Conservation (phyloP, 64 coral and sea anemone genomes). For the Pocillopora verrucosa region DNA sequence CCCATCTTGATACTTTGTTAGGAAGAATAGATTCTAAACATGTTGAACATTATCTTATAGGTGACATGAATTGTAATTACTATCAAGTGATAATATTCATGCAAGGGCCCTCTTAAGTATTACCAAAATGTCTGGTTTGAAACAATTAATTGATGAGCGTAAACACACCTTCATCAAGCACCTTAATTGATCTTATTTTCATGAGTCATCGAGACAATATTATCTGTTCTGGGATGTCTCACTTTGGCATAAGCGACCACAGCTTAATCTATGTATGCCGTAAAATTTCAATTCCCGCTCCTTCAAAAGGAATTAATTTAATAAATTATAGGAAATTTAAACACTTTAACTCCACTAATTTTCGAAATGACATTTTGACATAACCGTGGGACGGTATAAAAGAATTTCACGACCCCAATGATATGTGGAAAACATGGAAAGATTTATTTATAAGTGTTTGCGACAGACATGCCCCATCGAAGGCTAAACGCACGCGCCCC, state of each 20-base stretch:
- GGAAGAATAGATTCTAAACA: background rate
- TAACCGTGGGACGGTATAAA: background rate
- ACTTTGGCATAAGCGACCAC: constrained; percentile 26
- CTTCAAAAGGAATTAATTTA: constrained; percentile 23
- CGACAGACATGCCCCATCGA: too few species aligned
- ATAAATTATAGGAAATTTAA: background rate
- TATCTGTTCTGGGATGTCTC: background rate
- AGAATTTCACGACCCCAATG: constrained; percentile 19
- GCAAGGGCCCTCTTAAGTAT: background rate
- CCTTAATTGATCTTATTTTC: constrained; percentile 47
- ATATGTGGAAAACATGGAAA: constrained; percentile 38
- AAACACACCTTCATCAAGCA: constrained; percentile 11
- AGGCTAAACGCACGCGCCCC: too few species aligned
- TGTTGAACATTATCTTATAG: background rate
- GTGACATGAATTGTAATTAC: background rate
- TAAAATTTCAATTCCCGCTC: constrained; percentile 18
- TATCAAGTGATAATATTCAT: too few species aligned
- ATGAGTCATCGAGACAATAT: constrained; percentile 35
- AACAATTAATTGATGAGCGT: constrained; percentile 40
- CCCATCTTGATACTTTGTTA: background rate
- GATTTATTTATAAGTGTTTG: constrained; percentile 1
- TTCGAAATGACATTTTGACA: background rate
- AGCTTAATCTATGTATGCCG: constrained; percentile 1
- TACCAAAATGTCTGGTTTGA: constrained; percentile 1
- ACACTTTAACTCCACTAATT: background rate